These are phyloP conservation scores for Trichomycterus rosablanca DNA, from an alignment of 2,113 vertebrate species.

Conservation along the genomic window DNA sequence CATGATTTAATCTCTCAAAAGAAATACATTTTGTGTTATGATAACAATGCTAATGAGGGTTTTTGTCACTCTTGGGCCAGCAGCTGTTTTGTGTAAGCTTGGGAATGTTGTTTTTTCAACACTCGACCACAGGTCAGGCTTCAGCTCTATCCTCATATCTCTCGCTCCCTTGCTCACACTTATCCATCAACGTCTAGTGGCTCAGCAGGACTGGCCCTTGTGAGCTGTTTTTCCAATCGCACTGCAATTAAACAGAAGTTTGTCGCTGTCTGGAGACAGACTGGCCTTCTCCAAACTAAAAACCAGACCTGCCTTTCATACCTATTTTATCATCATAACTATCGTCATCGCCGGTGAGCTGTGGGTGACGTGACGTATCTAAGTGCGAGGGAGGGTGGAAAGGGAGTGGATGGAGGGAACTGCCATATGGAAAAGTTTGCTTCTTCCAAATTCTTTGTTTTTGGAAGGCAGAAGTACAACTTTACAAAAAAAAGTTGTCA, in stretches of 20 bases:
- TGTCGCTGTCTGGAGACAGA: conserved; percentile 54
- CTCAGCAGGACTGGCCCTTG: conserved; percentile 52
- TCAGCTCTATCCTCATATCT: conserved; percentile 26
- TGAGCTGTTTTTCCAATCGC: conserved; percentile 63
- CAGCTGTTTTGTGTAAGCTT: conserved; percentile 5
- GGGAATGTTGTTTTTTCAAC: neutral
- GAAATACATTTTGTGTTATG: too few relatives aligned
- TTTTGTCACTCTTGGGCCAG: neutral
- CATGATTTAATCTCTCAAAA: too few relatives aligned
- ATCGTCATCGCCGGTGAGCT: conserved; percentile 17
- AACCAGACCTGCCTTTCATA: conserved; percentile 45
- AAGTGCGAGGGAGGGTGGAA: neutral
- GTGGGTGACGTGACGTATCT: neutral
- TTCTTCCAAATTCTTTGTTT: too few relatives aligned
- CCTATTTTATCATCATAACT: conserved; percentile 22
- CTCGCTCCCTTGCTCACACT: conserved; percentile 38
- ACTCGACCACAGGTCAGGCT: conserved; percentile 23
- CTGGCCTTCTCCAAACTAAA: conserved; percentile 32
- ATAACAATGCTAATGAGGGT: neutral
- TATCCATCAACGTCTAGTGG: conserved; percentile 61
- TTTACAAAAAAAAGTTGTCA: conserved; percentile 45
- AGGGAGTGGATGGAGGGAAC: conserved; percentile 17
- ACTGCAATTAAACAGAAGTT: conserved; percentile 61
- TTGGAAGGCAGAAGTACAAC: neutral
- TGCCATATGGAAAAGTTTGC: conserved; percentile 38